These are phyloP conservation scores for Hemibagrus wyckioides DNA, from an alignment of 2,113 vertebrate genomes.

Conservation along the genomic window DNA sequence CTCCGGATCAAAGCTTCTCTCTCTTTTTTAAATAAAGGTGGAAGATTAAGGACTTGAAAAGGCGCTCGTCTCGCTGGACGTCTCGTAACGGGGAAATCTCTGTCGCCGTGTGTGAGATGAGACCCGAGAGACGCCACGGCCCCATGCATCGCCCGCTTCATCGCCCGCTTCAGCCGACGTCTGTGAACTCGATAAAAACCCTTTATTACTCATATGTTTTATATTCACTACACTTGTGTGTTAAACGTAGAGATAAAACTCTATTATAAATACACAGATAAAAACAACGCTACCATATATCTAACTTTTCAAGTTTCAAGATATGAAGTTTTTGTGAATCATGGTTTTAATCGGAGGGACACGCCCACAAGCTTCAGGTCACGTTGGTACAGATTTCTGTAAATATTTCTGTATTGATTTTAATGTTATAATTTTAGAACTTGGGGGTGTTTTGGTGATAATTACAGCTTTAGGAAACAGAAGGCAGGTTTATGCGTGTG, in stretches of 20 bases:
- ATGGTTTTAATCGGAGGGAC: background rate
- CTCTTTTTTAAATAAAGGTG: background rate
- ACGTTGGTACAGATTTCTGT: background rate
- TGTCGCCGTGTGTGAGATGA: background rate
- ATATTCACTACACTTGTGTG: background rate
- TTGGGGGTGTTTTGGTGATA: background rate
- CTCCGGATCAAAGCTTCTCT: background rate
- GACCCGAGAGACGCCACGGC: background rate
- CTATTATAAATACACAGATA: background rate
- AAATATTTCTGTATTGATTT: background rate
- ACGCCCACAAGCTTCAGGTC: background rate
- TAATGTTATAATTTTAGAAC: background rate
- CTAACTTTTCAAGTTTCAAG: too few relatives aligned
- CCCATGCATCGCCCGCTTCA: background rate
- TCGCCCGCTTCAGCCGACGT: background rate
- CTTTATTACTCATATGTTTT: too few relatives aligned
- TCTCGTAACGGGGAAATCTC: background rate
- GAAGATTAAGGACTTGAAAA: slow-evolving; percentile 36
- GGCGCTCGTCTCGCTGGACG: background rate
- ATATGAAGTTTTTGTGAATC: background rate
- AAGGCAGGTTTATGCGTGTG: slow-evolving; percentile 19
- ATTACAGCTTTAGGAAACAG: background rate
- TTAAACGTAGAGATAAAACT: background rate
- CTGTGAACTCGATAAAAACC: too few relatives aligned
- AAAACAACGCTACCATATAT: background rate